A percentile compares a stretch with the other conserved stretches of the same genome.
Conservation (phyloP, 2,113 vertebrate species). For the Vireo altiloquus region DNA sequence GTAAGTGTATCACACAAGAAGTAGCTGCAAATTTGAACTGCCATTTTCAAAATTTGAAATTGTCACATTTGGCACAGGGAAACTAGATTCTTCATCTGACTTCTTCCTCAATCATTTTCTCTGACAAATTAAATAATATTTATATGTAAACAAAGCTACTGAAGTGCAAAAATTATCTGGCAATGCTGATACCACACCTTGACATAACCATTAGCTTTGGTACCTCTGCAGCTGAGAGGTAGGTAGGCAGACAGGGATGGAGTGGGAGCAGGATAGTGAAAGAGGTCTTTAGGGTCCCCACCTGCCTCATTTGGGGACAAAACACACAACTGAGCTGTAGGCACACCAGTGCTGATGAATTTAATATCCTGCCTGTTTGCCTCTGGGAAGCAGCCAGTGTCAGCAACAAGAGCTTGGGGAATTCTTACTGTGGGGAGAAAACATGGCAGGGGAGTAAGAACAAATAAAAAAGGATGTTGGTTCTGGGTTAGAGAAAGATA, state of each 20-base stretch:
- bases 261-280: neutral
- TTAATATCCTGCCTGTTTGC: neutral
- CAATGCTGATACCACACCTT: neutral
- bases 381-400: neutral
- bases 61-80: neutral
- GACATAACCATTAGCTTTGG: neutral
- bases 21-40: neutral
- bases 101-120: neutral
- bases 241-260: neutral
- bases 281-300: neutral
- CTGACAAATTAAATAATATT: neutral
- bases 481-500: neutral
- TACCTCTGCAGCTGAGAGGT: neutral
- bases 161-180: neutral
- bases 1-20: conserved; percentile 12
- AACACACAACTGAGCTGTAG: neutral
- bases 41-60: neutral
- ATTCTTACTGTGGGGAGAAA: neutral
- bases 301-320: neutral
- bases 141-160: neutral
- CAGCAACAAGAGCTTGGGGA: neutral
- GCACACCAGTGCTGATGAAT: neutral
- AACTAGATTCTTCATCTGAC: neutral
- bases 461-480: neutral
- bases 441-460: neutral